Base-by-base conservation (phyloP, 2,888 invertebrate genomes). In the Caenorhabditis auriculariae region DNA sequence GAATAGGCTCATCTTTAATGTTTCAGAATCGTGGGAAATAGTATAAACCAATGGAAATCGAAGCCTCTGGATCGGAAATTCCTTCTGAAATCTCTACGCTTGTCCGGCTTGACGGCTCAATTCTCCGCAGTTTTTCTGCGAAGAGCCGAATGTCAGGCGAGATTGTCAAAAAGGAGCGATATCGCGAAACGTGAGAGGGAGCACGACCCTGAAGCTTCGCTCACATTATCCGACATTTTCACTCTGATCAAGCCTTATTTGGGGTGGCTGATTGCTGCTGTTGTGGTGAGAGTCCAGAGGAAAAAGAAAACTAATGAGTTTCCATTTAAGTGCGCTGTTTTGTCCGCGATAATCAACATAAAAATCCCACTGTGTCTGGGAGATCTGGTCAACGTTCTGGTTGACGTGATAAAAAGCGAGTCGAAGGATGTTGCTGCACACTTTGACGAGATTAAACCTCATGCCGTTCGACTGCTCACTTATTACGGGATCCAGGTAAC, bases 311-410 rank as follows among this genome's bases (percentile, higher is more conserved):
- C n/a, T 12, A 32, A 32, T n/a, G 7, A 35, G 23, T 17, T 17
- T 23, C 17, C 41, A 28, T 52, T 75, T 37, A 44, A 79, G 79
- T 70, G 75, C 24, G 78, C 78, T 3, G 56, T 76, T 35, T 48
- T 72, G 24, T 74, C 75, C 4, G 79, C 79, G 24, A 51, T 70
- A 21, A 62, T 79, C 24, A 79, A 80, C 44, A 74, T 80, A 27
- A 71, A 70, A 50, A 60, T 79, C 23, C 79, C 79, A 3, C 57
- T 79, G 3, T 61, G 70, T 24, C 69, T 79, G 15, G 79, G 79
- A 6, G 68, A 77, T 15, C 54, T 79, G 4, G 71, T 79, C 38
- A 77, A 79, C 46, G 70, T 64, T 6, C 77, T 79, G 41, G 75
- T 74, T 4, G 66, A 63, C 21, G 64, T 74, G 17, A 62, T 78